Evolutionary conservation across 64 coral and sea anemone species (phyloP).

Genomic region (Hydrozoanthus tunicans): DNA sequence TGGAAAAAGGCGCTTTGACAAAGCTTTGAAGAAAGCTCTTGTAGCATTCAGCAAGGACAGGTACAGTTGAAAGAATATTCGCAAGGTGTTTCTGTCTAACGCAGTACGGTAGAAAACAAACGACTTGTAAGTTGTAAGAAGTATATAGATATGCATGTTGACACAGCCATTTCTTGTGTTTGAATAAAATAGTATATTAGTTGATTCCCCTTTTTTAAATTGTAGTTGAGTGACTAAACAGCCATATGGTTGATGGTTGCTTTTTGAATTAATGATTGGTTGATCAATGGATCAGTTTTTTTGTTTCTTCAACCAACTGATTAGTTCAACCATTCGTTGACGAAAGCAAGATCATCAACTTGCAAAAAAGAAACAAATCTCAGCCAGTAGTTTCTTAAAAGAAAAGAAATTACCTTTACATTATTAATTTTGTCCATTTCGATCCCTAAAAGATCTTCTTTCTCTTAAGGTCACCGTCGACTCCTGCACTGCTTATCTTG

Average conservation of each 20-base stretch:
- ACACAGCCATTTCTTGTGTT: no score
- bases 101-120: neutral
- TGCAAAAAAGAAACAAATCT: no score
- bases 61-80: neutral
- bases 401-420: no score
- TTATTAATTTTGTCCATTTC: neutral
- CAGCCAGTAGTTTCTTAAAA: no score
- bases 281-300: neutral
- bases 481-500: conserved; percentile 39
- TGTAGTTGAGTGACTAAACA: no score
- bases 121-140: neutral
- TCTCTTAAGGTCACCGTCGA: conserved; percentile 28
- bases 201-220: no score
- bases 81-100: neutral
- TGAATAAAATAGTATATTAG: no score
- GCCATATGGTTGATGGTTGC: neutral
- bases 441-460: neutral
- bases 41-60: conserved; percentile 48
- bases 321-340: no score
- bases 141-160: no score
- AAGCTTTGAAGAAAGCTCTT: conserved; percentile 43
- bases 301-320: no score
- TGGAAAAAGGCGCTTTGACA: conserved; percentile 44
- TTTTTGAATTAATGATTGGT: neutral
- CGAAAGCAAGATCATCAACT: no score